Evolutionary conservation across 2,888 invertebrate species (phyloP), one percentile per base, ranked within the genome.

Genomic region (Eilema depressum): DNA sequence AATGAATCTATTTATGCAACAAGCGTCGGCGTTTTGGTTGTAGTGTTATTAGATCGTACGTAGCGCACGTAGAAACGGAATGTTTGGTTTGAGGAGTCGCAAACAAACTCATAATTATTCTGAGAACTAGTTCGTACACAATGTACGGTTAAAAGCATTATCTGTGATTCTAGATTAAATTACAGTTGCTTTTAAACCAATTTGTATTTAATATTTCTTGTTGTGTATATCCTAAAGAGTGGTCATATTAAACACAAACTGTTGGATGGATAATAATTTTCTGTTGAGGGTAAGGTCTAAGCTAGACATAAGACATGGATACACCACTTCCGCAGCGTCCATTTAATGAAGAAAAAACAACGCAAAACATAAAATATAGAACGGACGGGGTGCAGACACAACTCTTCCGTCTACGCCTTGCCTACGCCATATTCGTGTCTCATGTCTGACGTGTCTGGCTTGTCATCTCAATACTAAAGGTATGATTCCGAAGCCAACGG

Each of bases 41-140:
- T 86, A 83, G 82, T 85, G 86, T 85, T 88, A 85, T 37, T 91
- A 88, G 90, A 92, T 91, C 89, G 91, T 89, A 89, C 89, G 72
- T 76, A 74, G 69, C 87, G 88, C 88, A 87, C 89, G 89, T 91
- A 88, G 89, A 87, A 91, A 88, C 88, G 89, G 90, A 91, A 89
- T 92, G 91, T 93, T 93, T 93, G 92, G 91, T 92, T 92, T 89
- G 90, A 92, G 89, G 91, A 92, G 91, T 92, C 91, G 89, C 93
- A 92, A 93, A 92, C 93, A 92, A 91, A 90, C 87, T 89, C 88
- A 81, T 89, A 89, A 90, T 91, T 91, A 91, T 92, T 92, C 90
- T 79, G 81, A 86, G 92, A 92, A 92, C 85, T 84, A 87, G 85
- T 83, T 85, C 82, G 83, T 84, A 84, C 85, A 86, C 88, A 89